Percentiles rank a stretch among this genome's conserved stretches.
Conservation (phyloP, 2,797 vertebrate genomes). For the Hoplostethus mediterraneus region DNA sequence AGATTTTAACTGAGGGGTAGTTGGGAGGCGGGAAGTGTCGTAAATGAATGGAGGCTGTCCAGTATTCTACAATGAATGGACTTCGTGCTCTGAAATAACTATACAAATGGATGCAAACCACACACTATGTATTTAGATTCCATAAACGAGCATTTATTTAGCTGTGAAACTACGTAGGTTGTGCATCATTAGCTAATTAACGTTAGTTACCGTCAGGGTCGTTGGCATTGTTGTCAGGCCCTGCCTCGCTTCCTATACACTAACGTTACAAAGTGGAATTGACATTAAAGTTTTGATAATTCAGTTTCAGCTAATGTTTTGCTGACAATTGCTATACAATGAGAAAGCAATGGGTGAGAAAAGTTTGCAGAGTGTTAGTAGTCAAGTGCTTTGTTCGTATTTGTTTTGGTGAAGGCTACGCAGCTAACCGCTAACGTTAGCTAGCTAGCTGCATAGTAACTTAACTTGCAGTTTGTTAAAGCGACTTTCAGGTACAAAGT, state of each 20-base stretch:
- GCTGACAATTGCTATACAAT: neutral
- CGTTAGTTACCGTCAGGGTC: neutral
- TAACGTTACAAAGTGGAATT: neutral
- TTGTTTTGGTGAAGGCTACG: conserved; percentile 31
- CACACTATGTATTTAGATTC: no score
- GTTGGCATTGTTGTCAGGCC: neutral
- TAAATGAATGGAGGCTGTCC: conserved; percentile 63
- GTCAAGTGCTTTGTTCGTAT: no score
- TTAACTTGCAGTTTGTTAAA: no score
- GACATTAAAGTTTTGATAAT: no score
- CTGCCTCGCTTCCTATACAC: neutral
- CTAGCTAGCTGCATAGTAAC: neutral
- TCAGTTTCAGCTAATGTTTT: neutral
- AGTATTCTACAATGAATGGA: neutral
- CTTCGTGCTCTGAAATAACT: no score
- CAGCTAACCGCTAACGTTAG: neutral
- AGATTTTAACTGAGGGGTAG: conserved; percentile 59
- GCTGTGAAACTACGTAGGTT: neutral
- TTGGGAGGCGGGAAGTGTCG: conserved; percentile 76
- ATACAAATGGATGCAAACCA: accelerated
- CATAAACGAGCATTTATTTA: neutral
- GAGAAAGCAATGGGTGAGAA: neutral
- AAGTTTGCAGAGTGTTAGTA: no score
- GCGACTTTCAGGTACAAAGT: neutral
- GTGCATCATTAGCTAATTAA: neutral